phyloP scores from a whole-genome alignment of 2,113 vertebrate species.

The Microtus richardsoni region DNA sequence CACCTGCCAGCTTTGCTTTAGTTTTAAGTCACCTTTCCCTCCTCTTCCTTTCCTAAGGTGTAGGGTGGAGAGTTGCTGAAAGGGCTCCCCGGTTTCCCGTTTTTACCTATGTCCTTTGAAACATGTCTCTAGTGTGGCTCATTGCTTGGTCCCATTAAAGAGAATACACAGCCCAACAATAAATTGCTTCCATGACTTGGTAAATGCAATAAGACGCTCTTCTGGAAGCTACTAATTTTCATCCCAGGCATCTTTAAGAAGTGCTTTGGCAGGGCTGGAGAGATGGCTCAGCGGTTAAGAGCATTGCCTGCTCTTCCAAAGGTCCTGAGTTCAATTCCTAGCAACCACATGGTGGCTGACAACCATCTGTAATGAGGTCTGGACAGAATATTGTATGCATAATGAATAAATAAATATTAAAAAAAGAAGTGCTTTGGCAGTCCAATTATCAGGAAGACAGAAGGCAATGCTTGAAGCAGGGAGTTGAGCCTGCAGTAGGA shows the following conservation, averaged over 20 bases:
- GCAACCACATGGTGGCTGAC: no score
- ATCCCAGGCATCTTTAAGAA: constrained; percentile 32
- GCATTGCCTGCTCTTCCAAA: no score
- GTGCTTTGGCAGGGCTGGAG: not conserved
- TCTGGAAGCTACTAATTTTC: constrained; percentile 2
- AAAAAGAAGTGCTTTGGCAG: no score
- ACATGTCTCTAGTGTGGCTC: not conserved
- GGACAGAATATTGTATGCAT: no score
- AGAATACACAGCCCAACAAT: not conserved
- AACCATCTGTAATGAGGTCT: no score
- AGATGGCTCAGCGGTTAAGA: no score
- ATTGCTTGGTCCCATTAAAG: not conserved
- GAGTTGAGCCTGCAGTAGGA: not conserved
- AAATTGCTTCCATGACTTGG: constrained; percentile 47
- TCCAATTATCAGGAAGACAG: not conserved
- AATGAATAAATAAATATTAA: not conserved
- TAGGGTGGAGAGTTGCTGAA: not conserved
- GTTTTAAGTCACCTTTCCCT: not conserved
- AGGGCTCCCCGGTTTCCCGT: not conserved
- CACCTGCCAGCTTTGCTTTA: not conserved
- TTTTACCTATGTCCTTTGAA: not conserved
- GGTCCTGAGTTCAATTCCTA: no score
- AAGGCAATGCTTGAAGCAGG: not conserved
- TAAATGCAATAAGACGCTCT: constrained; percentile 1
- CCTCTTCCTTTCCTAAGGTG: not conserved